Percentiles rank a stretch among this genome's conserved stretches.
These are phyloP conservation scores for Stegodyphus mimosarum DNA, from an alignment of 1,140 invertebrate genomes.

Conservation along the genomic window DNA sequence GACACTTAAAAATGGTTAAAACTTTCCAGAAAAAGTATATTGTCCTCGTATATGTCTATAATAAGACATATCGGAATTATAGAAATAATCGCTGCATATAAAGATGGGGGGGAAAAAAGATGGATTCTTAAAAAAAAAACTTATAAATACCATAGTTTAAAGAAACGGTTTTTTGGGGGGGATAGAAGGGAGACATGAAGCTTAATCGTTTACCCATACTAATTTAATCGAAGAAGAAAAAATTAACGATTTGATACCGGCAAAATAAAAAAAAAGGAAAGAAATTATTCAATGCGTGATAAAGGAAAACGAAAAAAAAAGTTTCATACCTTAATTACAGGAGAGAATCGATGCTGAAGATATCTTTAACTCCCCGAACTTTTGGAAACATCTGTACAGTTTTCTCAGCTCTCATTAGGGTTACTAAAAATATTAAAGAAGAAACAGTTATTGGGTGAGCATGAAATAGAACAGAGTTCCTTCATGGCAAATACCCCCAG, in stretches of 20 bases:
- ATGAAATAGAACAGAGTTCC: too few relatives aligned
- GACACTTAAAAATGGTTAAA: too few relatives aligned
- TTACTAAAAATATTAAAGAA: too few relatives aligned
- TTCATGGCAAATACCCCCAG: too few relatives aligned
- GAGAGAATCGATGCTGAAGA: slow-evolving; percentile 7
- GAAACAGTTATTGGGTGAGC: too few relatives aligned
- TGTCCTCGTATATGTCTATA: too few relatives aligned
- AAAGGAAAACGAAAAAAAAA: slow-evolving; percentile 1
- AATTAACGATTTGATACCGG: slow-evolving; percentile 30
- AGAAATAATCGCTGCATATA: too few relatives aligned
- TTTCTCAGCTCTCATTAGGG: too few relatives aligned
- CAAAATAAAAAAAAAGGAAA: background rate
- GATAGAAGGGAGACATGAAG: background rate
- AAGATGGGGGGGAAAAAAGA: too few relatives aligned
- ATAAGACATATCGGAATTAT: too few relatives aligned
- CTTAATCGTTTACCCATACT: slow-evolving; percentile 56
- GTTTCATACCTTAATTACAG: slow-evolving; percentile 15
- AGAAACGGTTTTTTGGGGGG: background rate
- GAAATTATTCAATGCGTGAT: background rate
- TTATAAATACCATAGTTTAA: background rate
- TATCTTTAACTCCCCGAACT: background rate
- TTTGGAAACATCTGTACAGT: background rate
- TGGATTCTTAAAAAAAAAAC: background rate
- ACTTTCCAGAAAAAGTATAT: too few relatives aligned
- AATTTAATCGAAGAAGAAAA: slow-evolving; percentile 29